Evolutionary conservation across 2,113 vertebrate genomes (phyloP).

Genomic region (Potamarius usumacintae): DNA sequence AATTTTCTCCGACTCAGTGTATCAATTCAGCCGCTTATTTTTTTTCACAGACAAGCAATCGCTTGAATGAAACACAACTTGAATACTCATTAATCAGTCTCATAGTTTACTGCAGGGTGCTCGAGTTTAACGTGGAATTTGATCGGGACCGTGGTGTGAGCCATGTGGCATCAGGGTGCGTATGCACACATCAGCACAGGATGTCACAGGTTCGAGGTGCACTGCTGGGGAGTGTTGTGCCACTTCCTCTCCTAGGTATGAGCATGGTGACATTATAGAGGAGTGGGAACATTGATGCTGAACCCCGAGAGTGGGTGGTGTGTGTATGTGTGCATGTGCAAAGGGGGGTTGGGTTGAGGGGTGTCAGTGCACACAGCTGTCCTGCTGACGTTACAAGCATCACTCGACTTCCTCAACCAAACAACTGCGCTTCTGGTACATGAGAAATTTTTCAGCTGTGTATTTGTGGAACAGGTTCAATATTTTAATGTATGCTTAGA

Average conservation of each 20-base stretch:
- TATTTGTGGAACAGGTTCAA: background rate
- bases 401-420: slow-evolving; percentile 31
- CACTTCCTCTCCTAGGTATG: slow-evolving; percentile 29
- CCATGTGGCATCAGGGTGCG: slow-evolving; percentile 1
- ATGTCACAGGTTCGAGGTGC: slow-evolving; percentile 41
- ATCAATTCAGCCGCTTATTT: slow-evolving; percentile 1
- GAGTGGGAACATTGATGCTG: slow-evolving; percentile 40
- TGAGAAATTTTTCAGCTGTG: background rate
- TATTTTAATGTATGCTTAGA: background rate
- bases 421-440: background rate
- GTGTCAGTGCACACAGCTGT: slow-evolving; percentile 41
- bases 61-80: background rate
- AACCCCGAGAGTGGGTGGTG: slow-evolving; percentile 25
- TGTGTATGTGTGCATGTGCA: background rate
- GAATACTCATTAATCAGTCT: background rate
- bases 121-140: slow-evolving; percentile 19
- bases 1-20: slow-evolving; percentile 18
- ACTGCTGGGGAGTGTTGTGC: slow-evolving; percentile 30
- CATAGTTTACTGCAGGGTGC: background rate
- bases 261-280: slow-evolving; percentile 40
- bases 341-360: background rate
- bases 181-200: slow-evolving; percentile 41
- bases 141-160: slow-evolving; percentile 23
- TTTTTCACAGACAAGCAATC: background rate
- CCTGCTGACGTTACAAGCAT: slow-evolving; percentile 17